Base-by-base conservation (phyloP, 2,888 invertebrate genomes). In the Falcaria lacertinaria region DNA sequence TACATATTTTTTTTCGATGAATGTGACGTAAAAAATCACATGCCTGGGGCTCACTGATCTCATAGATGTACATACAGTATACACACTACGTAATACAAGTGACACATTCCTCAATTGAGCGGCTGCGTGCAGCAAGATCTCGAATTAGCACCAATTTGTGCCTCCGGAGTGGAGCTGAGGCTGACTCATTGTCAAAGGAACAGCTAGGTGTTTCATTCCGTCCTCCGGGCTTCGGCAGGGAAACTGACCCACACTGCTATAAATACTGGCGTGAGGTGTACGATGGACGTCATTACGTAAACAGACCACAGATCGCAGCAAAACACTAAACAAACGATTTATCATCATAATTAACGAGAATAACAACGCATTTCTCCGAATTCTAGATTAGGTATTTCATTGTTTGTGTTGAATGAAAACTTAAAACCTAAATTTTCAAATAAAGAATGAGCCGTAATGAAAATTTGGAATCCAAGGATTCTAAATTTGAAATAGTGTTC, bases 31-130 rank as follows among this genome's bases (percentile, higher is more conserved):
- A n/a, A n/a, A n/a, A n/a, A n/a, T n/a, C n/a, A n/a, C 45, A 34
- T 42, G 39, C 34, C 41, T 35, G 41, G 34, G 17, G 35, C 49
- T n/a, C 28, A 34, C n/a, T n/a, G n/a, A n/a, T n/a, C n/a, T n/a
- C n/a, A n/a, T n/a, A 15, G 22, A 34, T 39, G 33, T 15, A 22
- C 13, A 22, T 37, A 39, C 15, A n/a, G n/a, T n/a, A 52, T 52
- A 55, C 56, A 43, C 52, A 44, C 49, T 60, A 11, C 60, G 56
- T 74, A 70, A 77, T 77, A 71, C 74, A 74, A 80, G 80, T 83
- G 88, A 83, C 85, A 87, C 86, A 88, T 86, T 83, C 84, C 78
- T 86, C 87, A 89, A 88, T 89, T 86, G 86, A 79, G 75, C 70
- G 62, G 61, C 75, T 69, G 74, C 75, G 75, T 63, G 67, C 69